A percentile compares a stretch with the other conserved stretches of the same genome.
Evolutionary conservation across 2,888 invertebrate species (phyloP).

Genomic region (Lepidocyrtoides sp.): DNA sequence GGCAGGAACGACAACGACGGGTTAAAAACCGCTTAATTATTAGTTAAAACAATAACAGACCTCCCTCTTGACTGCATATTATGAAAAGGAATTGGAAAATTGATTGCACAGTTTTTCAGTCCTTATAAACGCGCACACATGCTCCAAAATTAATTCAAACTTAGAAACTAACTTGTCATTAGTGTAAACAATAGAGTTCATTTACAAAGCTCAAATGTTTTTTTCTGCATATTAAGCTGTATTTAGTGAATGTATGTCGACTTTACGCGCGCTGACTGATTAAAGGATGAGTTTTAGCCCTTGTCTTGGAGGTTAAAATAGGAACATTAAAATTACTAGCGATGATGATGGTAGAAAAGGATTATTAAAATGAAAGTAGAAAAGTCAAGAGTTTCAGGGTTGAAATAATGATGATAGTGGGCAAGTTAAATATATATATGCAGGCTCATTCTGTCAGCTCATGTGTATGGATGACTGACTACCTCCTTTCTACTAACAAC

Average conservation of each 20-base stretch:
- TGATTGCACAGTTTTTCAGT: neutral
- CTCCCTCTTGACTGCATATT: neutral
- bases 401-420: conserved; percentile 15
- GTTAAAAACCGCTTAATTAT: neutral
- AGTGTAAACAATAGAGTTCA: conserved; percentile 20
- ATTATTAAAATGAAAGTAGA: conserved; percentile 31
- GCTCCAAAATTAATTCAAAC: neutral
- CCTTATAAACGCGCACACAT: neutral
- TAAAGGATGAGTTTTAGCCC: neutral
- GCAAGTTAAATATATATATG: neutral
- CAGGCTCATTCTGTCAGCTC: neutral
- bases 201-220: neutral
- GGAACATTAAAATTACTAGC: neutral
- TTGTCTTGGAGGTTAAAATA: neutral
- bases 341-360: conserved; percentile 8
- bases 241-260: neutral
- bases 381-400: conserved; percentile 19
- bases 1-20: neutral
- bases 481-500: neutral
- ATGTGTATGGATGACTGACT: neutral
- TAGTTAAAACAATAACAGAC: conserved; percentile 27
- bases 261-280: neutral
- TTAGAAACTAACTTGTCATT: neutral
- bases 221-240: neutral
- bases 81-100: neutral